These are phyloP conservation scores for Chymomyza fuscimana DNA, from an alignment of 2,888 invertebrate species.

Conservation along the genomic window DNA sequence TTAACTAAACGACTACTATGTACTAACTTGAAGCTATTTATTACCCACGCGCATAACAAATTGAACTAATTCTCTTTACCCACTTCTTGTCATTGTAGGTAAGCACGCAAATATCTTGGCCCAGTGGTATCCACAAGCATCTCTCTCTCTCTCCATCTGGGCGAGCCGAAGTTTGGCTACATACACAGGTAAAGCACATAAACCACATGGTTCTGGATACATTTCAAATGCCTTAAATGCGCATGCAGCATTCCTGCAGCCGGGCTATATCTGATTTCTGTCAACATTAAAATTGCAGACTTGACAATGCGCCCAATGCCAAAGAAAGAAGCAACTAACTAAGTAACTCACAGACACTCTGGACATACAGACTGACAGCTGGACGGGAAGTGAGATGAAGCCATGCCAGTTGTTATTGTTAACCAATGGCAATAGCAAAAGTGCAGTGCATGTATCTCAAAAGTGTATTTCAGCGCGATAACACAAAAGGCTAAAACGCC, in stretches of 20 bases:
- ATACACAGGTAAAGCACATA: slow-evolving; percentile 26
- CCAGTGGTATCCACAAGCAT: not conserved
- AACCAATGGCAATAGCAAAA: slow-evolving; percentile 20
- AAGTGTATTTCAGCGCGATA: slow-evolving; percentile 66
- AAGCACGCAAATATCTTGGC: slow-evolving; percentile 55
- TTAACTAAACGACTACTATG: not conserved
- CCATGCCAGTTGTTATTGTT: slow-evolving; percentile 40
- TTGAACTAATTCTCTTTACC: slow-evolving; percentile 54
- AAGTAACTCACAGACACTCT: slow-evolving; percentile 68
- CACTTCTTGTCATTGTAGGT: slow-evolving; percentile 58
- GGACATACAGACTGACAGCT: slow-evolving; percentile 42
- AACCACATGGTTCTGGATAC: slow-evolving; percentile 28
- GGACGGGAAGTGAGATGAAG: slow-evolving; percentile 1
- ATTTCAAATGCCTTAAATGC: slow-evolving; percentile 66
- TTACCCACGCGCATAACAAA: slow-evolving; percentile 33
- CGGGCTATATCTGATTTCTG: slow-evolving; percentile 71
- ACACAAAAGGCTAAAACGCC: slow-evolving; percentile 72
- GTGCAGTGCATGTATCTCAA: slow-evolving; percentile 52
- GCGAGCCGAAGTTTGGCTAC: not conserved
- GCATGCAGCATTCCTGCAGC: slow-evolving; percentile 69
- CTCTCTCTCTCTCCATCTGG: slow-evolving; percentile 9
- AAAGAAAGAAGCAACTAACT: slow-evolving; percentile 49
- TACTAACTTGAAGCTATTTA: not conserved
- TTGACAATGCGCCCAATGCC: slow-evolving; percentile 57
- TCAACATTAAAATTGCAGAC: slow-evolving; percentile 75